A percentile compares a stretch with the other conserved stretches of the same genome.
Conservation (phyloP, 2,888 invertebrate species). For the Griposia aprilina region DNA sequence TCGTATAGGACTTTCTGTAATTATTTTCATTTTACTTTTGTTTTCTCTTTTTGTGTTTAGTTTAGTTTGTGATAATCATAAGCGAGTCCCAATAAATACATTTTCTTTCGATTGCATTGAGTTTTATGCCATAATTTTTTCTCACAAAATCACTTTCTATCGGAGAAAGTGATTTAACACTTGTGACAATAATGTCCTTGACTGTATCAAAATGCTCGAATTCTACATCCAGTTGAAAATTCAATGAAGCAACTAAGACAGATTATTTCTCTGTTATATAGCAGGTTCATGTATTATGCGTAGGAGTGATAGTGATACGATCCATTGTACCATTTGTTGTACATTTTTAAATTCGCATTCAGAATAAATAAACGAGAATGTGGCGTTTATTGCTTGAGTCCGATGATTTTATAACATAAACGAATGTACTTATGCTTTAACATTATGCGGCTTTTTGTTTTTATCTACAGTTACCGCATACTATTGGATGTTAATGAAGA, state of each 20-base stretch:
- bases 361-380: slow-evolving; percentile 57
- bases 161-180: background rate
- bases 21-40: too few species aligned
- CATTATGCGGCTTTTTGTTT: slow-evolving; percentile 40
- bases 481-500: slow-evolving; percentile 28
- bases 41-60: too few species aligned
- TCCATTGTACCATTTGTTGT: slow-evolving; percentile 55
- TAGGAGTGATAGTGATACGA: slow-evolving; percentile 47
- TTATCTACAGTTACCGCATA: slow-evolving; percentile 27
- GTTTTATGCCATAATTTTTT: background rate
- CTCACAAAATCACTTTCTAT: too few species aligned
- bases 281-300: slow-evolving; percentile 23
- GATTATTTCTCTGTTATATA: slow-evolving; percentile 10
- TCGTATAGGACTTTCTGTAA: too few species aligned
- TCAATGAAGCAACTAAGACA: slow-evolving; percentile 2
- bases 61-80: too few species aligned
- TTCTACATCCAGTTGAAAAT: slow-evolving; percentile 9
- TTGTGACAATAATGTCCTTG: background rate
- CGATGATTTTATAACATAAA: slow-evolving; percentile 57
- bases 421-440: slow-evolving; percentile 41
- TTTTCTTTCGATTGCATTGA: background rate
- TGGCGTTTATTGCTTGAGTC: slow-evolving; percentile 62
- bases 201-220: background rate
- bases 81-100: too few species aligned
- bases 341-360: slow-evolving; percentile 56